Percentiles rank a stretch among this genome's conserved stretches.
These are phyloP conservation scores for Pachyuromys duprasi DNA, from an alignment of 2,797 vertebrate genomes.

Conservation along the genomic window DNA sequence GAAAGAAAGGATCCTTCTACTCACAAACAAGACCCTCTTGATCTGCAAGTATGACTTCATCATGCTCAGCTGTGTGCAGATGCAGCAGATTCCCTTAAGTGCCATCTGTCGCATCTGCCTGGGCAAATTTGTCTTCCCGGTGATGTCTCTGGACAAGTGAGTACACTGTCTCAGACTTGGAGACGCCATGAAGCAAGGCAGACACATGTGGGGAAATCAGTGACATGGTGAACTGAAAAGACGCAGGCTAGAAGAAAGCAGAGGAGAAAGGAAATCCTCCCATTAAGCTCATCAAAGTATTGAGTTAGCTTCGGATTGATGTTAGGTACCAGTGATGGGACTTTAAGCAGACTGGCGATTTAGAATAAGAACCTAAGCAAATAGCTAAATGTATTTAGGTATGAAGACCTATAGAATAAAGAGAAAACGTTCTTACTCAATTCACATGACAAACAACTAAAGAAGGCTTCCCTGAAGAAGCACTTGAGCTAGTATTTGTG, in stretches of 20 bases:
- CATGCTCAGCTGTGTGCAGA: constrained; percentile 89
- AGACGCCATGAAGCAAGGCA: no score
- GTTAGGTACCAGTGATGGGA: background rate
- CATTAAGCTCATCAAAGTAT: background rate
- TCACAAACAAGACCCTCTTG: constrained; percentile 88
- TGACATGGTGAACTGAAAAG: background rate
- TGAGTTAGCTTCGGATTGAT: background rate
- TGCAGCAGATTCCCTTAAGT: constrained; percentile 88
- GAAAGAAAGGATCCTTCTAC: constrained; percentile 88
- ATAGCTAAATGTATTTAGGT: background rate
- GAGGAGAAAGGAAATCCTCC: background rate
- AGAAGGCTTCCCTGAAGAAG: background rate
- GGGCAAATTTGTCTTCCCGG: constrained; percentile 90
- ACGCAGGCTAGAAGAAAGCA: background rate
- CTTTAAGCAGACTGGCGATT: constrained; percentile 3
- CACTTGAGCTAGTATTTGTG: background rate
- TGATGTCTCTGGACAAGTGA: constrained; percentile 90
- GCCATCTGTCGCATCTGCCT: constrained; percentile 86
- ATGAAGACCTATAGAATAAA: background rate
- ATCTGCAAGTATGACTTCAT: constrained; percentile 93
- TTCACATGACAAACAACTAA: background rate
- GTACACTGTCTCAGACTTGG: constrained; percentile 57
- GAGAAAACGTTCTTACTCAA: background rate
- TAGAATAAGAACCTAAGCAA: background rate
- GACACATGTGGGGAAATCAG: accelerated